Evolutionary conservation across 2,113 vertebrate genomes (phyloP).

Genomic region (Protomyctophum bolini): DNA sequence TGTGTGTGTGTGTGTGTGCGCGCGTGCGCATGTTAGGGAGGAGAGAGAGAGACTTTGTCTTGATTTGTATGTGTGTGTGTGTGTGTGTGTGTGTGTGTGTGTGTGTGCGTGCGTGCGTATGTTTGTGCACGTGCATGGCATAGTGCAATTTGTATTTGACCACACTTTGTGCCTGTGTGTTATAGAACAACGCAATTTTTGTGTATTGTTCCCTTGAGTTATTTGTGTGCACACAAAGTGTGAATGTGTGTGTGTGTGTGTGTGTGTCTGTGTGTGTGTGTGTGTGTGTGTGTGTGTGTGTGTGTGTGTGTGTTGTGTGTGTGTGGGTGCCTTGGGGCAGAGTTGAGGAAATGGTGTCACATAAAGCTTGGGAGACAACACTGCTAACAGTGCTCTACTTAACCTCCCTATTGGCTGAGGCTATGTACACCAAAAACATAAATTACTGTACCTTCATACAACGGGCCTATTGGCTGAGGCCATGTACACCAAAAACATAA

Average conservation of each 20-base stretch:
- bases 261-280: neutral
- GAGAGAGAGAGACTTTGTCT: neutral
- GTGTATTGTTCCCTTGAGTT: constrained; percentile 34
- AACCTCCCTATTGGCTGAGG: constrained; percentile 38
- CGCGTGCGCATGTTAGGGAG: constrained; percentile 27
- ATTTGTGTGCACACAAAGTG: neutral
- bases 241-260: neutral
- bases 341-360: constrained; percentile 54
- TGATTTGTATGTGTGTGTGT: constrained; percentile 33
- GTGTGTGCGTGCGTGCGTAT: constrained; percentile 9
- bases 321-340: constrained; percentile 26
- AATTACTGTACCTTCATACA: neutral
- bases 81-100: neutral
- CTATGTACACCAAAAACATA: constrained; percentile 3
- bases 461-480: neutral
- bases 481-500: constrained; percentile 3
- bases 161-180: too few species aligned
- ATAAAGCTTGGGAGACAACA: constrained; percentile 46
- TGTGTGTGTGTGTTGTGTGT: neutral
- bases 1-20: constrained; percentile 35
- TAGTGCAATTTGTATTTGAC: constrained; percentile 7
- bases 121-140: constrained; percentile 17
- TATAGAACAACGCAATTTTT: constrained; percentile 23
- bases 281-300: neutral
- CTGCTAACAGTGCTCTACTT: constrained; percentile 34